These are phyloP conservation scores for Nesidiocoris tenuis DNA, from an alignment of 2,888 invertebrate genomes.

Conservation along the genomic window DNA sequence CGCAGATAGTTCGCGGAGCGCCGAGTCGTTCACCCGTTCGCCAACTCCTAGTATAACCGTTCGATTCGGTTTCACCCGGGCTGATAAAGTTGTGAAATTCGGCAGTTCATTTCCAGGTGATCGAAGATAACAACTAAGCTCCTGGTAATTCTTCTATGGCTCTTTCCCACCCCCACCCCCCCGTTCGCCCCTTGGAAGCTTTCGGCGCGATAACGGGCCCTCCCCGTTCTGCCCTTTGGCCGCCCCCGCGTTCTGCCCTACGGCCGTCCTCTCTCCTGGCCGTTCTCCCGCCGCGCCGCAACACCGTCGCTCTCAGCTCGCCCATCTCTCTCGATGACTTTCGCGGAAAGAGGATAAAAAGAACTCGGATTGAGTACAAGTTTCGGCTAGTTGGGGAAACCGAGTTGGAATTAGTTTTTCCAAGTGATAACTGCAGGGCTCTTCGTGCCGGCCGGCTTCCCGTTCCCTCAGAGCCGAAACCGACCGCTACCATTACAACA, in stretches of 20 bases:
- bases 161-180: background rate
- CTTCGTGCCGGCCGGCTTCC: constrained; percentile 18
- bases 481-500: constrained; percentile 7
- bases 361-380: background rate
- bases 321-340: background rate
- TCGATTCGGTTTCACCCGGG: too few relatives aligned
- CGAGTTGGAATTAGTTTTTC: constrained; percentile 42
- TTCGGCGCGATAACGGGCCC: constrained; percentile 17
- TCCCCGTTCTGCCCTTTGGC: background rate
- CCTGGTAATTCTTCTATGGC: constrained; percentile 22
- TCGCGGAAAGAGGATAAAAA: constrained; percentile 19
- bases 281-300: background rate
- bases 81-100: constrained; percentile 30
- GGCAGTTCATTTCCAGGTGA: constrained; percentile 39
- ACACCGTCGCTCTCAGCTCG: background rate
- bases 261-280: background rate
- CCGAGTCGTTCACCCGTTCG: too few relatives aligned
- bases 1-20: too few relatives aligned
- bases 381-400: constrained; percentile 10
- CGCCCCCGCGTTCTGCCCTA: background rate
- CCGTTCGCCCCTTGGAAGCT: constrained; percentile 1
- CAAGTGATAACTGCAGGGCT: constrained; percentile 29
- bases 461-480: constrained; percentile 2
- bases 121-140: constrained; percentile 28
- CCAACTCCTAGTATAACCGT: too few relatives aligned